phyloP scores from a whole-genome alignment of 2,797 vertebrate genomes.

The Phoxinus dragarum region DNA sequence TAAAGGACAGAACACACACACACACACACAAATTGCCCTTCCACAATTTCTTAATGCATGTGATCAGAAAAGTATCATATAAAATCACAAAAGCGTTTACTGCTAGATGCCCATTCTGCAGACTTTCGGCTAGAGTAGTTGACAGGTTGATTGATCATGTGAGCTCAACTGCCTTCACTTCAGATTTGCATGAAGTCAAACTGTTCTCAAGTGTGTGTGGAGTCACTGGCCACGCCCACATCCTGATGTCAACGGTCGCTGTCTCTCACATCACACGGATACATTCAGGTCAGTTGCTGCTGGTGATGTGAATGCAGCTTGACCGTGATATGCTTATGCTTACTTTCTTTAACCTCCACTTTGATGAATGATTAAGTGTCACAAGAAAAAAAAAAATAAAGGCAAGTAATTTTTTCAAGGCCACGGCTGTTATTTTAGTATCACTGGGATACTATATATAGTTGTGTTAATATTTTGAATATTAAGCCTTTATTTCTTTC shows the following conservation, averaged over 20 bases:
- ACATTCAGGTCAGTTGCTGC: background rate
- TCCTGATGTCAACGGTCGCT: background rate
- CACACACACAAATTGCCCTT: background rate
- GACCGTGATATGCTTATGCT: background rate
- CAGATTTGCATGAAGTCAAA: constrained; percentile 14
- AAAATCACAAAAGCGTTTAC: background rate
- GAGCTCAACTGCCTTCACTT: constrained; percentile 8
- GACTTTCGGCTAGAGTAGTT: background rate
- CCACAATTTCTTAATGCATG: background rate
- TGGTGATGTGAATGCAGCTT: background rate
- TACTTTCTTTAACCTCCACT: background rate
- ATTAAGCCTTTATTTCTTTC: background rate
- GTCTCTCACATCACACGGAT: background rate
- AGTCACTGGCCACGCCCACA: background rate
- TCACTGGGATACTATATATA: background rate
- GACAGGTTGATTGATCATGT: background rate
- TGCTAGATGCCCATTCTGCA: background rate
- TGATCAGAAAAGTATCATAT: background rate
- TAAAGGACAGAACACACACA: constrained; percentile 14
- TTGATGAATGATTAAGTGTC: background rate
- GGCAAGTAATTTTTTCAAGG: background rate
- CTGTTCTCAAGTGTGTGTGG: background rate
- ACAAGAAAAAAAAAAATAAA: background rate
- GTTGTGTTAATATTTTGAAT: background rate
- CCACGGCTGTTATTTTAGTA: background rate